Evolutionary conservation across 1,140 invertebrate genomes (phyloP), one percentile per base, ranked within the genome.

Genomic region (Thrips palmi): DNA sequence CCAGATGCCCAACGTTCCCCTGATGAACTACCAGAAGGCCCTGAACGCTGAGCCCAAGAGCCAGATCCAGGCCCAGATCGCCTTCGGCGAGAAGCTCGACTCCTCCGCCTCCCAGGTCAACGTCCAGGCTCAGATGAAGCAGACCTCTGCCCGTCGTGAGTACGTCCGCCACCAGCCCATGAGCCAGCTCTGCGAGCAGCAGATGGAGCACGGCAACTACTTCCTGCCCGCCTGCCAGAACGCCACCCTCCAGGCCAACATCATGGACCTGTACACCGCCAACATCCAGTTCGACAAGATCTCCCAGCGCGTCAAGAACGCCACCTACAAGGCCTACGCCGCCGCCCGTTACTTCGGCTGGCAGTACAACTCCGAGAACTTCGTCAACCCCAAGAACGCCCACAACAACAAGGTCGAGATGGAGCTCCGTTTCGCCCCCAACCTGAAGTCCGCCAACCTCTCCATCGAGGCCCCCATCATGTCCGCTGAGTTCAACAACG

Each of bases 151-250:
- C 18, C 59, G 62, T 34, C 58, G 54, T 36, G 47, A 67, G 18
- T 54, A 61, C 19, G 47, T 74, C 14, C 45, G 57, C 22, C 40
- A 60, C 3, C 45, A 52, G 4, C 49, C 53, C 1, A 10, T 52
- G 7, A 52, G 53, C 17, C 50, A 64, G 24, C 39, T 60, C 41
- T 74, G 70, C 46, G 18, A 53, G 24, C 24, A 55, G 23, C 52
- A 74, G 46, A 64, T 65, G 46, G 48, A 60, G 29, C 37, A 60
- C 40, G 62, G 62, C 10, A 67, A 70, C 45, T 54, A 63, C 33
- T 58, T 66, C 41, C 53, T 65, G 20, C 48, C 50, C 4, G 54
- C 58, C 39, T 75, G 74, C 47, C 58, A 62, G 25, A 60, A 66
- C 22, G 53, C 63, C 35, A 65, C 63, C 10, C 39, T 55, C 3